Evolutionary conservation across 1,140 invertebrate species (phyloP), one percentile per base, ranked within the genome.

Genomic region (Papilio dardanus): DNA sequence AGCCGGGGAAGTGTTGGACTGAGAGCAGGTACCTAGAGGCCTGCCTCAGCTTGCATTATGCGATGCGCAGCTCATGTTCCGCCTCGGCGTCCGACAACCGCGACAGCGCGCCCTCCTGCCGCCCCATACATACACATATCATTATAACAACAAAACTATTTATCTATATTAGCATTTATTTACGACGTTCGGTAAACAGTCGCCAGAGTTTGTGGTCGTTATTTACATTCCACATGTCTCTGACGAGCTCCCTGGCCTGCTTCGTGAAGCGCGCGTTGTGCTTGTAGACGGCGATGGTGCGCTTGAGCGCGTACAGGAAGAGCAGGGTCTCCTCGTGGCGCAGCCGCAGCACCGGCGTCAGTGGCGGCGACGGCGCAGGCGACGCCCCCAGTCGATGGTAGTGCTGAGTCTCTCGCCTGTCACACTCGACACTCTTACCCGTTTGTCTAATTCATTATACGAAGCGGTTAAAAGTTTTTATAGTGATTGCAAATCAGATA

Each of bases 21-120:
- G 54, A 28, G 24, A 28, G 54, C 54, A 62, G 54, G 54, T 16
- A 28, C 21, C 21, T 28, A 8, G 54, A 10, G 24, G 24, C 54
- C 54, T 62, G 54, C 54, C 3, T 62, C 10, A 62, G 54, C 24
- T 62, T 10, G 54, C 24, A 62, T 62, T 62, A 62, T 28, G 54
- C 54, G 21, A 3, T 14, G 54, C 14, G 12, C 3, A 62, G 10
- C 54, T 62, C 54, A 2, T 24, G 12, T 1, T 6, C 24, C 21
- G 54, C 54, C 3, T 2, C 54, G 24, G 10, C 54, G 24, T 62
- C 54, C 10, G 54, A 62, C 21, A 62, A 28, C 2, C 3, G 24
- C 54, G 54, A 4, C 24, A 62, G 24, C 24, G 12, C 8, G 24
- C 24, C 10, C 1, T 28, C 4, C 12, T 62, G 21, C 10, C 16